phyloP scores from a whole-genome alignment of 2,797 vertebrate genomes.

The Pyrocephalus nanus region DNA sequence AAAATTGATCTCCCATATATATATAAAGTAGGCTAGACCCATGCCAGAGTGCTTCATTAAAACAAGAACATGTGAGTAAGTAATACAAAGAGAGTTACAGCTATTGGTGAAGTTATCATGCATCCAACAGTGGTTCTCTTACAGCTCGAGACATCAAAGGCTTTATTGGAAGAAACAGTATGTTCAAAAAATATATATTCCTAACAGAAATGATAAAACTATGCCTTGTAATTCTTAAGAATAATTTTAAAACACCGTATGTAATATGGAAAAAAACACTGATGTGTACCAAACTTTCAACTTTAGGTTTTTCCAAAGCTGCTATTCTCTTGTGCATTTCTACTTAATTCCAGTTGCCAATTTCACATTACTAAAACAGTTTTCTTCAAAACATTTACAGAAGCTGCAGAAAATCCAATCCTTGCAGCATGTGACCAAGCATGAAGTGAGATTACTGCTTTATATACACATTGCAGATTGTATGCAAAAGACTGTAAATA shows the following conservation, averaged over 20 bases:
- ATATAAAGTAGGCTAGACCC: background rate
- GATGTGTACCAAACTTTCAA: background rate
- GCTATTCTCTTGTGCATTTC: background rate
- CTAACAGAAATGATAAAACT: background rate
- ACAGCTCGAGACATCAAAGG: background rate
- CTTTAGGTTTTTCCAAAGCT: background rate
- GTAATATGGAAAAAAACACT: background rate
- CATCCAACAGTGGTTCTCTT: background rate
- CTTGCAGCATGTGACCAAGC: background rate
- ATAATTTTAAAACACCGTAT: background rate
- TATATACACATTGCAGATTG: background rate
- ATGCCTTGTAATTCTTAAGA: background rate
- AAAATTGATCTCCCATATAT: background rate
- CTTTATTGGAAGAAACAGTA: background rate
- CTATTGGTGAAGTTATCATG: background rate
- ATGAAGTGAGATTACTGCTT: background rate
- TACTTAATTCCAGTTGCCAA: background rate
- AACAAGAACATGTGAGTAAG: background rate
- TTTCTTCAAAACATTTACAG: background rate
- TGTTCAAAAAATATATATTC: background rate
- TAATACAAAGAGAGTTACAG: background rate
- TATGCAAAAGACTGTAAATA: slow-evolving; percentile 21
- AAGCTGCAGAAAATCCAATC: background rate
- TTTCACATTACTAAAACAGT: background rate
- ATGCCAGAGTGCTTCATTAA: background rate